Percentiles rank a stretch among this genome's conserved stretches.
These are phyloP conservation scores for Sycon ciliatum DNA, from an alignment of 37 sponge, comb jelly and placozoan genomes.

Conservation along the genomic window DNA sequence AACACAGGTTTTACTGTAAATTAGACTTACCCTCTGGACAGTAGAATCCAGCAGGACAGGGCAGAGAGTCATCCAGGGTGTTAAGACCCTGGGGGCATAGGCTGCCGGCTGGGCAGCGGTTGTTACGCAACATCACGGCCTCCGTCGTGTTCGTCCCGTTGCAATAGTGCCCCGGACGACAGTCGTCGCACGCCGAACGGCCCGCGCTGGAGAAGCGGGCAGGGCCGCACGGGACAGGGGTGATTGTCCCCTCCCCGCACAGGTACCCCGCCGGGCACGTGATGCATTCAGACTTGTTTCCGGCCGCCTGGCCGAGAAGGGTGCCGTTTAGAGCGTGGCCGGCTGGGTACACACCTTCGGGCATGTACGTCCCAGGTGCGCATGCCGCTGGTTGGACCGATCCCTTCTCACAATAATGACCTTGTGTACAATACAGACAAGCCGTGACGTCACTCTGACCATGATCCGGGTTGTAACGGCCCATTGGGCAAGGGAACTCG, in stretches of 20 bases:
- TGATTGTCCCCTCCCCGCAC: slow-evolving; percentile 8
- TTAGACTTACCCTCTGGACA: slow-evolving; percentile 13
- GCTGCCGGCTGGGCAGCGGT: slow-evolving; percentile 15
- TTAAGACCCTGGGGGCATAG: slow-evolving; percentile 25
- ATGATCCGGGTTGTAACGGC: slow-evolving; percentile 21
- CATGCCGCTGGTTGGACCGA: slow-evolving; percentile 23
- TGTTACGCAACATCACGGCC: neutral
- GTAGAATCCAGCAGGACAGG: slow-evolving; percentile 29
- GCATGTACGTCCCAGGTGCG: slow-evolving; percentile 22
- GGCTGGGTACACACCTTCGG: neutral
- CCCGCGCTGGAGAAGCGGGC: neutral
- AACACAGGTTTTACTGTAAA: neutral
- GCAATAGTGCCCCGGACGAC: slow-evolving; percentile 25
- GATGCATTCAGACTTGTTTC: slow-evolving; percentile 11
- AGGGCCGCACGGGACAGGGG: neutral
- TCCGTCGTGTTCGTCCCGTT: neutral
- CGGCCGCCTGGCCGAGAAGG: neutral
- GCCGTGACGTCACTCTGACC: neutral
- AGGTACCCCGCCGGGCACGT: neutral
- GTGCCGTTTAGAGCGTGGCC: too few species aligned
- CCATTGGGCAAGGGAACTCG: slow-evolving; percentile 36
- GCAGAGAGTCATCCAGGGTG: slow-evolving; percentile 14
- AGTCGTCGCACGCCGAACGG: slow-evolving; percentile 5
- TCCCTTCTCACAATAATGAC: slow-evolving; percentile 14
- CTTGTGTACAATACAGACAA: slow-evolving; percentile 19